Base-by-base conservation (phyloP, 2,113 vertebrate species). In the Chaenogobius annularis region DNA sequence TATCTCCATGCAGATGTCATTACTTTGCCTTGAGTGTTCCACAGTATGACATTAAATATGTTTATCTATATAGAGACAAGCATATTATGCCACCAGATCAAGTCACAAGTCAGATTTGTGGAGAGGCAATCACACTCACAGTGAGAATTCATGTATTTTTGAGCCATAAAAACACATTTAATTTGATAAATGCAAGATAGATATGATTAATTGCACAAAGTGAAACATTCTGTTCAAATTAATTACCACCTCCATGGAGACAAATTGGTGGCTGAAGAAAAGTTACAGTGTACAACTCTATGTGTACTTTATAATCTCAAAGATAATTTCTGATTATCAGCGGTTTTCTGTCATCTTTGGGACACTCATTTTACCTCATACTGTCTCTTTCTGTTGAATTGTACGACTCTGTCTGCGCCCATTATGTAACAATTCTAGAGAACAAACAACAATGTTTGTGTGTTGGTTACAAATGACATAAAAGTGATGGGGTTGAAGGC, bases 341-440 rank as follows among this genome's bases (percentile, higher is more conserved):
- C 8, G 44, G 44, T 46, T 46, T 46, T 66, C 69, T 54, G 43
- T 77, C 15, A 40, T 50, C 15, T 50, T 17, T 50, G 7, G 48
- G 17, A 56, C 78, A 48, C 55, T 80, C 19, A 0, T 48, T 48
- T 72, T 79, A 74, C 68, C 68, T 69, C 72, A 72, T 5, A 47
- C 11, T 31, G 26, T 31, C 26, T 5, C 66, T 13, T 44, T 54
- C 50, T 52, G 50, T 9, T 79, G 13, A 73, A 55, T 70, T 54
- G 54, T 65, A 54, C 35, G 37, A 80, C 31, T 62, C 59, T 37
- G 31, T 40, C 61, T 63, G 61, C 3, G 9, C 31, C 31, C 3
- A 9, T 62, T n/a, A 62, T 11, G 59, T 40, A 62, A 62, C 59
- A 62, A n/a, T n/a, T 52, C 17, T n/a, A 52, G 19, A 52, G 55